Base-by-base conservation (phyloP, 1,140 invertebrate species). In the Hesperophylax magnus region DNA sequence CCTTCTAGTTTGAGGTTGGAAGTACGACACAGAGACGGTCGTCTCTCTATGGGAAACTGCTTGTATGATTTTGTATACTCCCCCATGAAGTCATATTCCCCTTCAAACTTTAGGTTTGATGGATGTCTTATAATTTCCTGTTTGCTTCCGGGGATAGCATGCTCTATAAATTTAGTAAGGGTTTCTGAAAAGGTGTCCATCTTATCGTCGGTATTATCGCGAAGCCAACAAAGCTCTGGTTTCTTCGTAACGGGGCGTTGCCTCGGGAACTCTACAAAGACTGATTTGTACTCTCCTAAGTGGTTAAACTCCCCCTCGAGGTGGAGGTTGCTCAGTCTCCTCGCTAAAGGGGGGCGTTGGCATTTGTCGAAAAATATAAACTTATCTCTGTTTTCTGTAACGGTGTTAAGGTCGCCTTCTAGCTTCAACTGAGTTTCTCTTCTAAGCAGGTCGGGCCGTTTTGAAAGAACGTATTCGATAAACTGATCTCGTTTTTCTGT, bases 341-440 rank as follows among this genome's bases (percentile, higher is more conserved):
- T 87, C 3, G 78, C 84, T 24, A 88, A 77, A 11, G 86, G 84
- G 7, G 86, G 86, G 18, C 86, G 78, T 31, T 78, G 20, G 22
- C 84, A 84, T 47, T 85, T 78, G 22, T 86, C 85, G 60, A 88
- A 91, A 6, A 89, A 87, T 0, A 90, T 84, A 84, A 89, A 92
- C 58, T 91, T 89, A 11, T 91, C 90, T n/a, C 88, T 87, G 82
- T 87, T 91, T 84, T 92, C 91, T 4, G 91, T 91, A 7, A 86
- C 85, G 3, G 85, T 88, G 78, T 91, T 88, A 24, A 91, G 81
- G 27, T 89, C 87, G 52, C 91, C 91, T 82, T 92, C 90, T 11
- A 92, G 84, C 78, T 90, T 90, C 47, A 92, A 84, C 74, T 90
- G 85, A 7, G 89, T 89, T 1, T 88, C 87, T 22, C 88, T 81